Evolutionary conservation across 2,888 invertebrate genomes (phyloP).

Genomic region (Apotomis betuletana): DNA sequence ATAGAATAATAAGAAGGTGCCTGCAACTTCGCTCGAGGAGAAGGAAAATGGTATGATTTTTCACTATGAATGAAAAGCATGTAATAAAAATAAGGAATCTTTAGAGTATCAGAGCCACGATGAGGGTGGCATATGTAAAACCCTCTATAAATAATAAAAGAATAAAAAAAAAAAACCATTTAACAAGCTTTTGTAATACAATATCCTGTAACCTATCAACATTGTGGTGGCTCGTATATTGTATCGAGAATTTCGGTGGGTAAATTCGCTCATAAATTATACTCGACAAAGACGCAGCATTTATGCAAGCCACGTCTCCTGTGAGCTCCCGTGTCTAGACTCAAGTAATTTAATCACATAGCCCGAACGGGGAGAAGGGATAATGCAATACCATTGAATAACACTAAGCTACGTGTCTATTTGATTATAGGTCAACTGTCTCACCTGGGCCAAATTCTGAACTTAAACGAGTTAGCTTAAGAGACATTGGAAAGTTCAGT

Average conservation of each 20-base stretch:
- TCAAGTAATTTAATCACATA: constrained; percentile 59
- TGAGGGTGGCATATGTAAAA: too few relatives aligned
- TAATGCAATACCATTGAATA: constrained; percentile 1
- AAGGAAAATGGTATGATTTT: too few relatives aligned
- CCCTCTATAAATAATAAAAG: too few relatives aligned
- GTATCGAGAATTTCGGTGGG: constrained; percentile 2
- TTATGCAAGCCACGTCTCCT: constrained; percentile 54
- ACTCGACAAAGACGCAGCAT: constrained; percentile 59
- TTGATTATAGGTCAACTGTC: constrained; percentile 3
- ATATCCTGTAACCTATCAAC: neutral
- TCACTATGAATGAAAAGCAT: neutral
- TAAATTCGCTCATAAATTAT: constrained; percentile 46
- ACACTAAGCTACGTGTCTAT: constrained; percentile 4
- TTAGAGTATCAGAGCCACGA: too few relatives aligned
- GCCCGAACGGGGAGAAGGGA: constrained; percentile 10
- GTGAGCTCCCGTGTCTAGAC: constrained; percentile 52
- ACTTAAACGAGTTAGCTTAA: too few relatives aligned
- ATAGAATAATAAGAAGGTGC: too few relatives aligned
- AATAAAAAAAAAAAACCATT: too few relatives aligned
- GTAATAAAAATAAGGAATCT: too few relatives aligned
- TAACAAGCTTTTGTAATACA: neutral
- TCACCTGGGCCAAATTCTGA: neutral
- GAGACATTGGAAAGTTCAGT: too few relatives aligned
- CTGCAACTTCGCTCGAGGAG: too few relatives aligned
- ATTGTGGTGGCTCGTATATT: neutral